Conservation (phyloP, 2,113 vertebrate species). For the Eclectus roratus region DNA sequence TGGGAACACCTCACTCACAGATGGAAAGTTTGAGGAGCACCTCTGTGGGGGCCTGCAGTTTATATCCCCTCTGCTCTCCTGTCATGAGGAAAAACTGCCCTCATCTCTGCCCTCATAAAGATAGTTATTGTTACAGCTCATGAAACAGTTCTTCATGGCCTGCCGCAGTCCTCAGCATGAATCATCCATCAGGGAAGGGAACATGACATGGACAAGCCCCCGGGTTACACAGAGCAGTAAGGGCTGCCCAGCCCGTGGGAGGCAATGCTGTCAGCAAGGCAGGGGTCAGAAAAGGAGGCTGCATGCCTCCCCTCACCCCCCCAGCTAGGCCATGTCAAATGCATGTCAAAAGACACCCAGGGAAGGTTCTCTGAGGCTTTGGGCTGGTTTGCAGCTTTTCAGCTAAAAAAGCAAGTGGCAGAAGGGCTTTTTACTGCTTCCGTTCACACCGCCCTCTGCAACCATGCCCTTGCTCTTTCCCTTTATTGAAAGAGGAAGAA, state of each 20-base stretch:
- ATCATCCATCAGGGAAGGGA: not conserved
- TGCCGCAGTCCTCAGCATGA: not conserved
- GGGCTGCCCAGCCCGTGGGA: fast-evolving
- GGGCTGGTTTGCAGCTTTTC: not conserved
- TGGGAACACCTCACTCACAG: not conserved
- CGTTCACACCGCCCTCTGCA: not conserved
- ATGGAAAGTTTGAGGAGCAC: conserved; percentile 30
- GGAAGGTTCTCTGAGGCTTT: not conserved
- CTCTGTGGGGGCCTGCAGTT: not conserved
- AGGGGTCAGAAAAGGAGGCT: not conserved
- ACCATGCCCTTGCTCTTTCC: not conserved
- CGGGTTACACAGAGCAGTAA: not conserved
- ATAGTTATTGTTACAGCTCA: not conserved
- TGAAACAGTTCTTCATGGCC: not conserved
- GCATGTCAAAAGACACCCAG: not conserved
- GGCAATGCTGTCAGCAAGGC: not conserved
- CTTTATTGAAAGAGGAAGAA: not conserved
- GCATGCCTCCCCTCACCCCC: fast-evolving
- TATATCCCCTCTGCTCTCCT: not conserved
- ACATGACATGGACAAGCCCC: not conserved
- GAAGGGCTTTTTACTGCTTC: not conserved
- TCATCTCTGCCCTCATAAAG: not conserved
- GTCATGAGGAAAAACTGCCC: not conserved
- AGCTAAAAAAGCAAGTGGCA: not conserved
- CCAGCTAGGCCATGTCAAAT: not conserved